Conservation (phyloP, 2,888 invertebrate genomes). For the Aproaerema taeniolella region DNA sequence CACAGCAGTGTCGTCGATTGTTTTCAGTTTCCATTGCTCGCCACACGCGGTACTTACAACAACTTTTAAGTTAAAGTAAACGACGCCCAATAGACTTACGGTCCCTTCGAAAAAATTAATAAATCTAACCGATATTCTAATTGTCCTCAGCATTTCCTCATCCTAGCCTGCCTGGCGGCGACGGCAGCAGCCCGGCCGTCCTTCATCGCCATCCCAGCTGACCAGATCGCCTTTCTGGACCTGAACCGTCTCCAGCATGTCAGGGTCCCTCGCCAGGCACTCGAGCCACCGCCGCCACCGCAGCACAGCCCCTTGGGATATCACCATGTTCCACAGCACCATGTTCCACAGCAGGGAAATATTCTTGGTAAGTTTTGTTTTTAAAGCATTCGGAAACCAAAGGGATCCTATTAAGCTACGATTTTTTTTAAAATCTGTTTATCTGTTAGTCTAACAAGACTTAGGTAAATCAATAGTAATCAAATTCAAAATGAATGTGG, state of each 20-base stretch:
- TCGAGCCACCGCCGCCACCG: conserved; percentile 45
- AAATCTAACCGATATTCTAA: background rate
- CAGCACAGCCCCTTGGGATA: too few relatives aligned
- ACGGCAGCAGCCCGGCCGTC: conserved; percentile 66
- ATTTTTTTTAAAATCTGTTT: too few relatives aligned
- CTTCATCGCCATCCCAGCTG: conserved; percentile 79
- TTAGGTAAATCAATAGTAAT: too few relatives aligned
- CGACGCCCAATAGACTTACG: too few relatives aligned
- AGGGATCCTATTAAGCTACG: too few relatives aligned
- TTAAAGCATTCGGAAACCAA: too few relatives aligned
- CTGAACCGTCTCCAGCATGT: conserved; percentile 52
- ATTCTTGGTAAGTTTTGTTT: background rate
- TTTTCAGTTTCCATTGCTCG: too few relatives aligned
- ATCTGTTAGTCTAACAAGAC: too few relatives aligned
- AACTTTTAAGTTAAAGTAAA: too few relatives aligned
- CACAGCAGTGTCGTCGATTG: too few relatives aligned
- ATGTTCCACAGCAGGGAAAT: conserved; percentile 9
- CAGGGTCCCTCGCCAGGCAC: conserved; percentile 55
- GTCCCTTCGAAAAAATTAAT: background rate
- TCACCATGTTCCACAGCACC: conserved; percentile 24
- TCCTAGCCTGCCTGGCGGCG: conserved; percentile 42
- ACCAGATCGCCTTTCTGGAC: conserved; percentile 78
- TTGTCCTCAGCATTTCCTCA: conserved; percentile 44
- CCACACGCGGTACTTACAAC: too few relatives aligned
- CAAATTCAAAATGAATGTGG: too few relatives aligned